Percentiles rank a stretch among this genome's conserved stretches.
Evolutionary conservation across 2,113 vertebrate genomes (phyloP).

Genomic region (Struthio camelus): DNA sequence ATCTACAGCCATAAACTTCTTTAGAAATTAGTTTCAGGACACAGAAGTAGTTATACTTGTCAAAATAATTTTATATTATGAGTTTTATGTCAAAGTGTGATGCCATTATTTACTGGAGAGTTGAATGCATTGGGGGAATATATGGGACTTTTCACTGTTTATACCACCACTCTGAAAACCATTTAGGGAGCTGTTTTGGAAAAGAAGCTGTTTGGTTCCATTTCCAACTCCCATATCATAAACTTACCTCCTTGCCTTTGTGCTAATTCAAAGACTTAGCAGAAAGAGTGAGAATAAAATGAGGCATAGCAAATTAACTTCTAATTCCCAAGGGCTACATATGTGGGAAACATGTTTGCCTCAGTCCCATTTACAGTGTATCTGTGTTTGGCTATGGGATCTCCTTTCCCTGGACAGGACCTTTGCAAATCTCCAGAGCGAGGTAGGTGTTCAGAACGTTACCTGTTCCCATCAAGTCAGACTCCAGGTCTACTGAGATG

Average conservation of each 20-base stretch:
- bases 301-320: background rate
- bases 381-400: background rate
- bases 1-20: background rate
- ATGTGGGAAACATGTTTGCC: background rate
- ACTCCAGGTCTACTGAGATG: background rate
- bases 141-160: background rate
- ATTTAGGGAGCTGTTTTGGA: background rate
- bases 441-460: background rate
- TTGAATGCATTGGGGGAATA: background rate
- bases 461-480: background rate
- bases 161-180: background rate
- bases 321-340: background rate
- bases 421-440: accelerated
- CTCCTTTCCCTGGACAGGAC: background rate
- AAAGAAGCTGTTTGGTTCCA: background rate
- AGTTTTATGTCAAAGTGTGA: background rate
- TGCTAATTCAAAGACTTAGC: background rate
- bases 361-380: background rate
- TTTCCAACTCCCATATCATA: background rate
- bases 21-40: background rate
- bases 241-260: background rate
- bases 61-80: background rate
- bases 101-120: accelerated
- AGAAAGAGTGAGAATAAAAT: background rate
- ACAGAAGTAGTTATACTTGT: background rate